Evolutionary conservation across 2,113 vertebrate species (phyloP), one percentile per base, ranked within the genome.

Genomic region (Strigops habroptila): DNA sequence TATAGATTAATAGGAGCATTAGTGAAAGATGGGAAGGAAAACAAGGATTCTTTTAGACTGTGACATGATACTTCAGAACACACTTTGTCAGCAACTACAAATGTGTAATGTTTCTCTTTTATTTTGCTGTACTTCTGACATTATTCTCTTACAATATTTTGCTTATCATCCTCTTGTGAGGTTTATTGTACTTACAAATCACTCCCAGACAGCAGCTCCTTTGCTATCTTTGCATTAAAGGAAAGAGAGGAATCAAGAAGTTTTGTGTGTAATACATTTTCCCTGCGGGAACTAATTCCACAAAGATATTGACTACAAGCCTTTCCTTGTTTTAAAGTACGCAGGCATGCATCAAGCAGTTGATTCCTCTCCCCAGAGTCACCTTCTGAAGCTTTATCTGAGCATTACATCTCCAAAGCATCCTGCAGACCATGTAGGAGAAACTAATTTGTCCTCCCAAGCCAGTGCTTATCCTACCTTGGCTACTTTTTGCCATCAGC

Each of bases 101-200:
- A 60, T 65, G 71, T 68, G 57, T 53, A 77, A 62, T 44, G 87
- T 80, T 88, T 65, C 64, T 65, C 71, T 92, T 85, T 75, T 71
- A 75, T 91, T 91, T 95, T 86, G 92, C 86, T 86, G 51, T 78
- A 92, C 89, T 97, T 64, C 91, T 96, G 91, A 92, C 85, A 86
- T 19, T 39, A 53, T 91, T 97, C 76, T 75, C 75, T 94, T 86
- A 94, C 70, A 92, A 88, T 70, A 74, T 93, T 96, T 77, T 55
- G 86, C 94, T 97, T 95, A 92, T 86, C 95, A 84, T 88, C 91
- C 79, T 91, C 89, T 93, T 93, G 77, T 96, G 93, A 82, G 74
- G 91, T 97, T 94, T 90, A 95, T 80, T 87, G 79, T 93, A 88
- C 96, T 97, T 96, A 94, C 82, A 96, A 96, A 96, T 97, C 88